Conservation (phyloP, 2,888 invertebrate species). For the Dryadula phaetusa region DNA sequence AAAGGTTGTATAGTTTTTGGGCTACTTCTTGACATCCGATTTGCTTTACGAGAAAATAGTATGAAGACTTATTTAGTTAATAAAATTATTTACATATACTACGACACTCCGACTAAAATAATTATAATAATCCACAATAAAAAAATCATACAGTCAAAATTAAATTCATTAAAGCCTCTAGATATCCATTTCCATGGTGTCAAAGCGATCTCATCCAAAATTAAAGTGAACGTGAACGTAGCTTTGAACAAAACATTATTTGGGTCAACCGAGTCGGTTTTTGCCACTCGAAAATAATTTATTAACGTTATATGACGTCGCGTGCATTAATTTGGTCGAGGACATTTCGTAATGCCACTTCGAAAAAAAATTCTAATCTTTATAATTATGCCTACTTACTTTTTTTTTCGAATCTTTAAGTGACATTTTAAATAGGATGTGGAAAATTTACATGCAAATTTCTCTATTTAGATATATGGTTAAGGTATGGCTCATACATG, state of each 20-base stretch:
- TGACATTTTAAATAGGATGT: not conserved
- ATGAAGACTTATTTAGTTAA: no score
- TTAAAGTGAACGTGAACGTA: conserved; percentile 5
- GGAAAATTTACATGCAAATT: conserved; percentile 21
- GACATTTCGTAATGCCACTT: conserved; percentile 18
- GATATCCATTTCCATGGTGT: conserved; percentile 7
- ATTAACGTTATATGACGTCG: conserved; percentile 29
- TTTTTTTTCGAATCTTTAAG: not conserved
- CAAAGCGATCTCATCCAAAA: conserved; percentile 5
- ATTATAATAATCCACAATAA: no score
- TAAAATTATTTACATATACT: no score
- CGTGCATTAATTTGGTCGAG: conserved; percentile 13
- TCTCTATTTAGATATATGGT: conserved; percentile 16
- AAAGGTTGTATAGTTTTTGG: no score
- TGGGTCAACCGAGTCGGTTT: conserved; percentile 64
- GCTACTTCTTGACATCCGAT: no score
- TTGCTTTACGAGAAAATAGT: no score
- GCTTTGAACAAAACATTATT: conserved; percentile 57
- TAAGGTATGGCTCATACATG: not conserved
- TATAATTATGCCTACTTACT: not conserved
- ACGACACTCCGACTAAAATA: no score
- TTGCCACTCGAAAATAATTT: conserved; percentile 37
- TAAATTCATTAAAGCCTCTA: not conserved
- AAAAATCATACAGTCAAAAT: not conserved
- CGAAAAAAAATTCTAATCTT: conserved; percentile 4